phyloP scores from a whole-genome alignment of 2,113 vertebrate species.

The Pampusana beccarii region DNA sequence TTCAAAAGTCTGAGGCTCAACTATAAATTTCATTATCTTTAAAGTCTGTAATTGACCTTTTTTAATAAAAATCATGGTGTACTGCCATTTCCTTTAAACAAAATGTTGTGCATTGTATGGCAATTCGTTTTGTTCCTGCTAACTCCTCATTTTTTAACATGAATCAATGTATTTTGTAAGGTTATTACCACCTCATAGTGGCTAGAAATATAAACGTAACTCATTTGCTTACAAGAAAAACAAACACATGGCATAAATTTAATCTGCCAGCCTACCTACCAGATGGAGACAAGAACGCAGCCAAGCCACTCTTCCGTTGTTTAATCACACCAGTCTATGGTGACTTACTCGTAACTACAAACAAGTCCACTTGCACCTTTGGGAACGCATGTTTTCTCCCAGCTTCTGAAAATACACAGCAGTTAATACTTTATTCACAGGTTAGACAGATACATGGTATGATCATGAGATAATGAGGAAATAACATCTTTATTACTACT shows the following conservation, averaged over 20 bases:
- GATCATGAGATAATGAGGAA: neutral
- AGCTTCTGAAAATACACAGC: neutral
- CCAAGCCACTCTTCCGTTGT: conserved; percentile 35
- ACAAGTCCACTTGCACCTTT: neutral
- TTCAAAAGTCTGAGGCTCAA: conserved; percentile 28
- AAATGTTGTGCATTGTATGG: neutral
- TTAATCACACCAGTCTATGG: conserved; percentile 38
- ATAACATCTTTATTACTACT: neutral
- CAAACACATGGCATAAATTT: conserved; percentile 36
- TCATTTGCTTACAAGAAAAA: conserved; percentile 17
- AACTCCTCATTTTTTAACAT: neutral
- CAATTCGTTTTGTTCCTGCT: neutral
- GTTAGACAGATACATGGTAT: neutral
- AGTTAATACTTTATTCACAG: neutral
- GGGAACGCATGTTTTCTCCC: neutral
- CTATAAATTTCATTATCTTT: conserved; percentile 53
- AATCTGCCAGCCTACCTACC: conserved; percentile 6
- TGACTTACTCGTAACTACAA: neutral
- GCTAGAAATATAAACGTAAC: neutral
- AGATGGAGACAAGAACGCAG: conserved; percentile 34
- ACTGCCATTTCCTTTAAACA: conserved; percentile 20
- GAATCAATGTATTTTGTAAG: conserved; percentile 7
- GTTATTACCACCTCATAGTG: neutral
- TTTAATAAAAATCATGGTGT: neutral
- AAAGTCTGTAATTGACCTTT: conserved; percentile 6